phyloP scores from a whole-genome alignment of 2,888 invertebrate genomes.

The Tillus elongatus region DNA sequence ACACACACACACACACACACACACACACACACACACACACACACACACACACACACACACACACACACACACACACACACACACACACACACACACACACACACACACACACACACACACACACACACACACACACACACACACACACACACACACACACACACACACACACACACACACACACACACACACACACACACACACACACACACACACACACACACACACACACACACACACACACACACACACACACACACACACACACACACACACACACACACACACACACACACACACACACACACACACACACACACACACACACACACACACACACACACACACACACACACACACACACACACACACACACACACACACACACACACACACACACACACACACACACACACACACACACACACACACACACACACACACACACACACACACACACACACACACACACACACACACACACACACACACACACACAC shows the following conservation, averaged over 20 bases:
- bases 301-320: constrained; percentile 8
- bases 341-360: constrained; percentile 7
- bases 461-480: not conserved
- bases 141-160: constrained; percentile 7
- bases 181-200: constrained; percentile 6
- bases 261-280: constrained; percentile 8
- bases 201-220: constrained; percentile 7
- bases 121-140: constrained; percentile 6
- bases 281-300: constrained; percentile 8
- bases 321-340: constrained; percentile 7
- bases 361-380: constrained; percentile 7
- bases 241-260: constrained; percentile 8
- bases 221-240: constrained; percentile 8
- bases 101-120: constrained; percentile 7
- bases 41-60: constrained; percentile 6
- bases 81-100: constrained; percentile 6
- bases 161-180: constrained; percentile 6
- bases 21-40: constrained; percentile 6
- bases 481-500: not conserved
- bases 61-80: constrained; percentile 5
- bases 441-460: not conserved
- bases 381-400: not conserved
- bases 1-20: constrained; percentile 6
- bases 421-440: not conserved
- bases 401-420: not conserved